phyloP scores from a whole-genome alignment of 1,140 invertebrate genomes.

The Caenorhabditis brenneri region DNA sequence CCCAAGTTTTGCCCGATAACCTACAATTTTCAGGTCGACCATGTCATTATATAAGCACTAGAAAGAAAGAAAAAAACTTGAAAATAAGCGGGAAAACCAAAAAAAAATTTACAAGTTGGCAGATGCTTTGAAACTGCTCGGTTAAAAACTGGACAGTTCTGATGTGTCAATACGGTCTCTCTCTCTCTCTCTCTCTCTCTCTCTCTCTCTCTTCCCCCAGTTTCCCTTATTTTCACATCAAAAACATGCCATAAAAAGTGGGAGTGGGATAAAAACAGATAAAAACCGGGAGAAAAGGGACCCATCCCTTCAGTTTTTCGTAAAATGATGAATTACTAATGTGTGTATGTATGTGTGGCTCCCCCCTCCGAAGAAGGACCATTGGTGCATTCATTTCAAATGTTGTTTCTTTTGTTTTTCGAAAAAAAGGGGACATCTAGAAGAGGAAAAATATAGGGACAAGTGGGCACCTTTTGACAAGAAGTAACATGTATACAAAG shows the following conservation, averaged over 20 bases:
- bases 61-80: too few species aligned
- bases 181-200: neutral
- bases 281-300: neutral
- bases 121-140: too few species aligned
- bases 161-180: neutral
- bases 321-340: constrained; percentile 43
- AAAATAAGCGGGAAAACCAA: neutral
- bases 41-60: too few species aligned
- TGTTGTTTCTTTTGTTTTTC: neutral
- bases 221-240: neutral
- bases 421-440: neutral
- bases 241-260: neutral
- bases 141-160: too few species aligned
- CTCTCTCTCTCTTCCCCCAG: neutral
- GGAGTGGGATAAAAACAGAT: neutral
- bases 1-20: too few species aligned
- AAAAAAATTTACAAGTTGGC: neutral
- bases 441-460: neutral
- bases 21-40: too few species aligned
- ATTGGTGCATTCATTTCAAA: neutral
- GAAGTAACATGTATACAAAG: constrained; percentile 7
- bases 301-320: too few species aligned
- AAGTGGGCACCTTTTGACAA: neutral
- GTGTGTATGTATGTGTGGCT: neutral
- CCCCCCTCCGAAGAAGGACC: too few species aligned